Base-by-base conservation (phyloP, 2,888 invertebrate species). In the Tachina lurida region DNA sequence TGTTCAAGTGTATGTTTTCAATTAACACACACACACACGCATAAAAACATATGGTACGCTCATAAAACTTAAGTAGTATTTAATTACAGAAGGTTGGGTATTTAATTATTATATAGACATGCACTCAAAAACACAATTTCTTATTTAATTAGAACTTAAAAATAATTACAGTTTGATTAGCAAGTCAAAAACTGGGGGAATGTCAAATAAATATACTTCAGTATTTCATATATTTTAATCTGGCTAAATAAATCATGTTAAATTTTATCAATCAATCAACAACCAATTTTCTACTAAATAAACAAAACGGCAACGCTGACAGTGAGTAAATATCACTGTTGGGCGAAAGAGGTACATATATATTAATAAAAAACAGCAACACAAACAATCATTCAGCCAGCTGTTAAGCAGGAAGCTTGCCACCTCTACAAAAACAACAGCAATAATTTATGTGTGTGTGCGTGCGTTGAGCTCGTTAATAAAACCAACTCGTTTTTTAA, bases 401-500 rank as follows among this genome's bases (percentile, higher is more conserved):
- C 62, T 80, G 79, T 78, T 60, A 47, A 54, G n/a, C 15, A 47
- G 15, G 41, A 17, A 68, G 68, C 71, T 70, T 80, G 81, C 67
- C 78, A 81, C 78, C 84, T 76, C 62, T 62, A 47, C 67, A 73
- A 45, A 54, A 45, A 74, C 58, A 74, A 82, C 19, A 70, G 17
- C 39, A 62, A 56, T 13, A 41, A 67, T n/a, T 56, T 12, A 17
- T 70, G 13, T n/a, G 10, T 19, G 17, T 49, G 17, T 62, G 22
- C 15, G 22, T 67, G 22, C 39, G n/a, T 49, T 43, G 31, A 41
- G 10, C 52, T 79, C 70, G 31, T 79, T 54, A n/a, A 52, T 54
- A 52, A 82, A 65, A 77, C 67, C 54, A 84, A 84, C 77, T 85
- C 77, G 84, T 85, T 81, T 81, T 76, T 65, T 74, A 39, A 5